Base-by-base conservation (phyloP, 2,888 invertebrate genomes). In the Calliphora vomitoria region DNA sequence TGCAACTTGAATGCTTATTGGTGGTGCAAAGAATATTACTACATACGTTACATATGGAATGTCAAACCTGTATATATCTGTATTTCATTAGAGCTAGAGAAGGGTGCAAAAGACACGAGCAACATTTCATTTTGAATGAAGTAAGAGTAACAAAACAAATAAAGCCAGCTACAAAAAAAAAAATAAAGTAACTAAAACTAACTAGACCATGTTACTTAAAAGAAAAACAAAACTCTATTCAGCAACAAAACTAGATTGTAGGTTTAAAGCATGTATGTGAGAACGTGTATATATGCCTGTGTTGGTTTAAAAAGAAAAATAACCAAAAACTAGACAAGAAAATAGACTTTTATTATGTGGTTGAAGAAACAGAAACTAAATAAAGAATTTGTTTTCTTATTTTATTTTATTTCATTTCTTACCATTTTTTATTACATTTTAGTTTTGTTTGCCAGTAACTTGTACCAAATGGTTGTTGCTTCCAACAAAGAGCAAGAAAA, bases 301-400 rank as follows among this genome's bases (percentile, higher is more conserved):
- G 44, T 62, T 13, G 53, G 25, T 11, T 13, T 18, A n/a, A 62
- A 47, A 38, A 60, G 1, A 62, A 11, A 31, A 20, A 62, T 71
- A 35, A 87, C 76, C 58, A 38, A 53, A 58, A 71, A 76, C 71
- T 58, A 71, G 71, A 87, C 80, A 83, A 83, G 76, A 81, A 87
- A 83, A 87, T 81, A 83, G 86, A 87, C 87, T 84, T 87, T 72
- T 81, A 83, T 83, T 81, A 81, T 87, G 80, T 53, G 87, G 83
- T 81, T 76, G 66, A 83, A 84, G 76, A 25, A 71, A 60, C 68
- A 74, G 38, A 60, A 83, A 86, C 80, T 83, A 50, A 75, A 83
- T 80, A 83, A 69, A 79, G 64, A 80, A 75, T 8, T 66, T 31
- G 44, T 18, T 74, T 53, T 31, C 31, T 55, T 13, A 18, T 74